phyloP scores from a whole-genome alignment of 2,113 vertebrate species.

The Seriola quinqueradiata region DNA sequence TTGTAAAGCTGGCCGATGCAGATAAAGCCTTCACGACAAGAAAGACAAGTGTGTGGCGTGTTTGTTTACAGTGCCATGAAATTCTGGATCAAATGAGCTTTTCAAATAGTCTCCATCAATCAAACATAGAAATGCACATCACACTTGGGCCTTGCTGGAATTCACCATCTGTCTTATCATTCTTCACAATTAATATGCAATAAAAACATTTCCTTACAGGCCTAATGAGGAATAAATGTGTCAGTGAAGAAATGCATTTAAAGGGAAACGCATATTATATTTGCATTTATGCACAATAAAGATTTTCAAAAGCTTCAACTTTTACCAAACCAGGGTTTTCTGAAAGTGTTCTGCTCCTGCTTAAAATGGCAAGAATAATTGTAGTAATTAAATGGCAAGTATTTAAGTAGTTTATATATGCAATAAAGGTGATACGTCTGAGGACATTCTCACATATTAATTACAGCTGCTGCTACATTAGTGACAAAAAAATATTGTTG shows the following conservation, averaged over 20 bases:
- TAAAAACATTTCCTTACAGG: not conserved
- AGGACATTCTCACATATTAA: not conserved
- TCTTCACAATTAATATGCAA: constrained; percentile 24
- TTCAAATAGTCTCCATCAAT: constrained; percentile 6
- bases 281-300: not conserved
- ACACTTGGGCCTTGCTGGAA: constrained; percentile 2
- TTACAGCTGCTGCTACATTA: not conserved
- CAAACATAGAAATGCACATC: constrained; percentile 24
- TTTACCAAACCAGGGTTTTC: constrained; percentile 1
- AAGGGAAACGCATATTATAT: not conserved
- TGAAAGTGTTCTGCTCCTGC: not conserved
- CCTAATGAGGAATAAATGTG: constrained; percentile 4
- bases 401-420: not conserved
- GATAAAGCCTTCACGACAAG: not conserved
- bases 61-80: constrained; percentile 58
- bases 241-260: constrained; percentile 8
- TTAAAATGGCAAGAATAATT: not conserved
- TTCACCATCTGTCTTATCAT: constrained; percentile 31
- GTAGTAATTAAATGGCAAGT: not conserved
- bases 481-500: not conserved
- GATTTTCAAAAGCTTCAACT: not conserved
- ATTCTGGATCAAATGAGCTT: constrained; percentile 29
- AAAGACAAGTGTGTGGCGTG: constrained; percentile 33
- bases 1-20: not conserved
- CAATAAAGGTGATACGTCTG: constrained; percentile 3